Evolutionary conservation across 2,113 vertebrate species (phyloP).

Genomic region (Thymallus thymallus): DNA sequence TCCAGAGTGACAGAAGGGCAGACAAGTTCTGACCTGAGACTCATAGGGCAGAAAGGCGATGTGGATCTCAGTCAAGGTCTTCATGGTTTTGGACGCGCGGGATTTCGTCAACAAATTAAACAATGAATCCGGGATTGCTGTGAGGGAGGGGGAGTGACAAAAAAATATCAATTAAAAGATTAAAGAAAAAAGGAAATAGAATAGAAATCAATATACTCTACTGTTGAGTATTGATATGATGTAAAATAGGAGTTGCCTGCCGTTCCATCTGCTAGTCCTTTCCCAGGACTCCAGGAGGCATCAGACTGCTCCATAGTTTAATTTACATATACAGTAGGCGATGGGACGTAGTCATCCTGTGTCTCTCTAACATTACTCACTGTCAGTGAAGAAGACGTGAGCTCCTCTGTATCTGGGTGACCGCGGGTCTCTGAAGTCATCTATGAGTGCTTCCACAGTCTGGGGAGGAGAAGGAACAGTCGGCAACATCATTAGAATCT

Average conservation of each 20-base stretch:
- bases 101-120: conserved; percentile 97
- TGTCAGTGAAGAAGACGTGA: conserved; percentile 97
- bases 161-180: background rate
- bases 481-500: background rate
- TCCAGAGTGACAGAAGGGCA: background rate
- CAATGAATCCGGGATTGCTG: conserved; percentile 90
- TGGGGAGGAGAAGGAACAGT: conserved; percentile 51
- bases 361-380: conserved; percentile 74
- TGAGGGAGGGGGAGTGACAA: background rate
- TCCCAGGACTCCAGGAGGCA: too few relatives aligned
- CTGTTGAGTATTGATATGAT: background rate
- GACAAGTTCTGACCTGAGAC: conserved; percentile 84
- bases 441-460: conserved; percentile 92
- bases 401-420: conserved; percentile 87
- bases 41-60: conserved; percentile 96
- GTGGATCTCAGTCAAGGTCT: conserved; percentile 97
- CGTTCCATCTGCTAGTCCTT: too few relatives aligned
- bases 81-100: conserved; percentile 93
- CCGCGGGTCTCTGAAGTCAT: conserved; percentile 91
- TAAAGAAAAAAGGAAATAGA: background rate
- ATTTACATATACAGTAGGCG: too few relatives aligned
- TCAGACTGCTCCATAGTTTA: too few relatives aligned
- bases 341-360: too few relatives aligned
- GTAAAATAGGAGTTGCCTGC: background rate
- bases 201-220: too few relatives aligned